Base-by-base conservation (phyloP, 2,113 vertebrate species). In the Trichomycterus rosablanca region DNA sequence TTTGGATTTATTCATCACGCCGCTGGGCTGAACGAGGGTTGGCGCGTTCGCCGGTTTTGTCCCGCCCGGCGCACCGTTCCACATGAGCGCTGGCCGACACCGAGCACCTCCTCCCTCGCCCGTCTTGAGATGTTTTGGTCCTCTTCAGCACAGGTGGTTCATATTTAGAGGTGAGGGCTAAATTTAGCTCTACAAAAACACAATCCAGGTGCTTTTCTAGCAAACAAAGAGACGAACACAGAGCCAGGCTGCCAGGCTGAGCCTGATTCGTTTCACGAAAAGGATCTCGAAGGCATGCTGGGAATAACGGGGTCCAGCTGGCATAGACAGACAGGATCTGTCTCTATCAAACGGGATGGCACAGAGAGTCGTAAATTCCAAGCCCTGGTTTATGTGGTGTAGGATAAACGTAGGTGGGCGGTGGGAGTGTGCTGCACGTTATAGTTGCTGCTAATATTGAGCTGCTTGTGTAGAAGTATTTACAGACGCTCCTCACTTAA, bases 151-250 rank as follows among this genome's bases (percentile, higher is more conserved):
- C 83, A 83, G 82, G 78, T 83, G 74, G 75, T 76, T 82, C 78
- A 63, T 10, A 77, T 83, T 83, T 78, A 55, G 49, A 75, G 53
- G 45, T 74, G 46, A 72, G 65, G 11, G 67, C 80, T 83, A 84
- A 83, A 82, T 79, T 74, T 80, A 84, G 75, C 39, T 61, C n/a
- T 35, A 12, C 40, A 70, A 80, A 78, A 85, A 86, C 70, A 75
- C 12, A 64, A 79, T 74, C 75, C 82, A 83, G 83, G 79, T 84
- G 81, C 40, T 67, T 74, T 72, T 26, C 43, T 32, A 37, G 39
- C 45, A 42, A 79, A 76, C 67, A 73, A 74, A 76, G 76, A 70
- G 70, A 60, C 66, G 65, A 12, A 14, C 57, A 63, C 53, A 58
- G 53, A 78, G 68, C 60, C 63, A 68, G 46, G 23, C 51, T n/a